Base-by-base conservation (phyloP, 1,140 invertebrate genomes). In the Drosophila ohnishii region DNA sequence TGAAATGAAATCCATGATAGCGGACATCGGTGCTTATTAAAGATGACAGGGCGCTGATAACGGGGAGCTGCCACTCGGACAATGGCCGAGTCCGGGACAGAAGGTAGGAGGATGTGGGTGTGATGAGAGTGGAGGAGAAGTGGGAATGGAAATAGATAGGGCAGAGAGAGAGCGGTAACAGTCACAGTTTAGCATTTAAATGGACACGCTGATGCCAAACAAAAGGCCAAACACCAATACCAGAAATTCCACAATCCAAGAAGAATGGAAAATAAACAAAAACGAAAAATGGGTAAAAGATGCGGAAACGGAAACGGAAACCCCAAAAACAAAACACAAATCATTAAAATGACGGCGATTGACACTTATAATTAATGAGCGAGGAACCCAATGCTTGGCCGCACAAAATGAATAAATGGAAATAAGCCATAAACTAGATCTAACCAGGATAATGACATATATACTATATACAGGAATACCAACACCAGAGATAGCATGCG, bases 311-410 rank as follows among this genome's bases (percentile, higher is more conserved):
- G 61, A 72, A 73, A 81, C 61, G 59, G 63, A 77, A 67, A 66
- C 44, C 44, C 72, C 45, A 61, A 65, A 80, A 80, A 75, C 76
- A 84, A 84, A 80, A 85, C 76, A 78, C 80, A 83, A 84, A 86
- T 86, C 80, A 88, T 88, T 90, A 85, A 84, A 89, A 81, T 80
- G 80, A 81, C 71, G 57, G 64, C 70, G 75, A 89, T 89, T 88
- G 75, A 88, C 80, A 88, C 82, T 89, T 90, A 81, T 89, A 90
- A 89, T 89, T 84, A 85, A 88, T 89, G 86, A 79, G 74, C 61
- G 51, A 40, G 47, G 45, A 74, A 61, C 58, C 78, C 58, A 80
- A 84, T 85, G 81, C 78, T 58, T 53, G 62, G 58, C 50, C 75
- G 82, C 65, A 50, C 80, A 74, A 81, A 70, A 82, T 78, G 69